Base-by-base conservation (phyloP, 2,888 invertebrate species). In the Smittia sp. region DNA sequence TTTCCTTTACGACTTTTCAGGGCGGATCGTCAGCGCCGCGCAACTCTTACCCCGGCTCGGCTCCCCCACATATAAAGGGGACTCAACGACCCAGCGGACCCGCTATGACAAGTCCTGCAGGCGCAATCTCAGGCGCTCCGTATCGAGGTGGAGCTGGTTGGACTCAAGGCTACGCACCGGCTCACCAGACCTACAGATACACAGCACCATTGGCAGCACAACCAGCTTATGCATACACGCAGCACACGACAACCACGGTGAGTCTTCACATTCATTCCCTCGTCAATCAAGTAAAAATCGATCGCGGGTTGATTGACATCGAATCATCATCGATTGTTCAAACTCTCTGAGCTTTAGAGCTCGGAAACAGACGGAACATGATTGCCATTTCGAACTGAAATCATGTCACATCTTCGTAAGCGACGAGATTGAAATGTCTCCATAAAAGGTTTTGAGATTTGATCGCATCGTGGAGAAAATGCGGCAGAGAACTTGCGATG, bases 41-140 rank as follows among this genome's bases (percentile, higher is more conserved):
- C 77, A 81, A 79, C 78, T 80, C 80, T 75, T 82, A 79, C 76
- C 81, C 81, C 77, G 82, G 81, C 78, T 80, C 81, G 13, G 69
- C 52, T 15, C 69, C 52, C 15, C 69, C 46, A 15, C 52, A 52
- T 41, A 22, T 54, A 27, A 69, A 69, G 69, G 52, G 67, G 67
- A 67, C 15, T 67, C 69, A 69, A 27, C 25, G 69, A 69, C 69
- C 69, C 27, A 69, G 69, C 54, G 69, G 69, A 27, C 80, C 82
- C 79, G 80, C 81, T 78, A 83, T 83, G 82, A 82, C 81, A 77
- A 83, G 82, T 79, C 82, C 82, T 78, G 82, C 82, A 77, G 80
- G 81, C 78, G 82, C 81, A 75, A 80, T 82, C 78, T 80, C 82
- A 77, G 81, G 81, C 76, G 80, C 81, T 76, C 80, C 79, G 70